Evolutionary conservation across 1,140 invertebrate species (phyloP), one percentile per base, ranked within the genome.

Genomic region (Planococcus citri): DNA sequence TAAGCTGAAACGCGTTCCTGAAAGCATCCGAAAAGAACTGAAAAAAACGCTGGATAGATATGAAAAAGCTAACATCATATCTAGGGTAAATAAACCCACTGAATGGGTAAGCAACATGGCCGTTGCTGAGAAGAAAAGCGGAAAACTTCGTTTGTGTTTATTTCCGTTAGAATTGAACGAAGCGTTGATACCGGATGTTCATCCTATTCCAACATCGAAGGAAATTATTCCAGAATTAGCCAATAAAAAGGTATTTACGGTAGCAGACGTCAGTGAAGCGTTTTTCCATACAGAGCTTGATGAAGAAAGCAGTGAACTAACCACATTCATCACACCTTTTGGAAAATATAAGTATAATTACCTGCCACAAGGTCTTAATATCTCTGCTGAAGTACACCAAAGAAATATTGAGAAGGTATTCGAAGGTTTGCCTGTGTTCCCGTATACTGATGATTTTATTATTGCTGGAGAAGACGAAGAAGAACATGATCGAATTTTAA

Each of bases 41-140:
- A 74, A 74, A 70, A 27, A 67, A 33, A 72, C 70, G 51, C 69
- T 76, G 22, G 71, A 75, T n/a, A 68, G 73, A 12, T 38, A 76
- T 25, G 60, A 68, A 6, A 51, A 41, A 12, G 61, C 69, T 51
- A 74, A 69, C 14, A 70, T 72, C 9, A 73, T 74, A 51, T 27
- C n/a, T 0, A 51, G 41, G 20, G 72, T 73, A 20, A 68, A 73
- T 61, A 70, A 68, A 64, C 71, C 70, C 9, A 58, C 70, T 4
- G 71, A 72, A 12, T 81, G 78, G 78, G 73, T 75, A 21, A 73
- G 74, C 22, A 77, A 78, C 21, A 71, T 79, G 60, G 73, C 80
- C 0, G 69, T 75, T 22, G 75, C 77, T 4, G 73, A 74, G 38
- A 80, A 80, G 69, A 68, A 73, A 68, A 74, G 76, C 71, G 76